These are phyloP conservation scores for Ectemnius lituratus DNA, from an alignment of 2,888 invertebrate species.

Conservation along the genomic window DNA sequence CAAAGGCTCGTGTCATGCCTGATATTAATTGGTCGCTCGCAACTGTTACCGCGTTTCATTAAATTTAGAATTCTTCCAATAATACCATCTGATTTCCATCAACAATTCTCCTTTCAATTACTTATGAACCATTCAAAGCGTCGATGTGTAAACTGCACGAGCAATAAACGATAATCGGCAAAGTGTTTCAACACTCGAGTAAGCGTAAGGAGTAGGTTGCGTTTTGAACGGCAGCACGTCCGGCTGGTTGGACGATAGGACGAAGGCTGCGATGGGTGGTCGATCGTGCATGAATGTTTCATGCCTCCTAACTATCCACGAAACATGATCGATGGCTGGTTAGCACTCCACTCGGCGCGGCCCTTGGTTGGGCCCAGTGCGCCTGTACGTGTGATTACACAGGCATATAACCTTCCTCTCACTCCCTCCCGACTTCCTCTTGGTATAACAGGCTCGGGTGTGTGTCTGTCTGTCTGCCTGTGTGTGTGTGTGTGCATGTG, in stretches of 20 bases:
- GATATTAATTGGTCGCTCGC: slow-evolving; percentile 35
- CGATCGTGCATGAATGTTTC: slow-evolving; percentile 73
- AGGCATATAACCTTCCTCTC: neutral
- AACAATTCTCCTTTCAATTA: too few relatives aligned
- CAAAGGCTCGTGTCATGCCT: slow-evolving; percentile 23
- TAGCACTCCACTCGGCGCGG: slow-evolving; percentile 67
- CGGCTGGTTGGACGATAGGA: slow-evolving; percentile 30
- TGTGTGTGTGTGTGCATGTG: too few relatives aligned
- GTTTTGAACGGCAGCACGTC: neutral
- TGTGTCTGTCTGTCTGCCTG: too few relatives aligned
- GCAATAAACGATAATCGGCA: neutral
- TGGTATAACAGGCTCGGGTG: slow-evolving; percentile 24
- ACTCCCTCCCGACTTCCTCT: slow-evolving; percentile 11
- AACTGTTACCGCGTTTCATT: slow-evolving; percentile 11
- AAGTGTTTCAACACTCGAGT: neutral
- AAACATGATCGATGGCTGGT: slow-evolving; percentile 75
- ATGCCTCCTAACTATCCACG: slow-evolving; percentile 73
- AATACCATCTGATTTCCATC: neutral
- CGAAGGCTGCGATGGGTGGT: slow-evolving; percentile 66
- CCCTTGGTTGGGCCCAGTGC: slow-evolving; percentile 43
- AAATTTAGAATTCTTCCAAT: neutral
- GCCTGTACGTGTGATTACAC: slow-evolving; percentile 52
- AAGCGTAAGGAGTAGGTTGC: neutral
- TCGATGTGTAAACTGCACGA: neutral
- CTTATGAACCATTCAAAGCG: neutral